Evolutionary conservation across 2,888 invertebrate genomes (phyloP), one percentile per base, ranked within the genome.

Genomic region (Agonopterix arenella): DNA sequence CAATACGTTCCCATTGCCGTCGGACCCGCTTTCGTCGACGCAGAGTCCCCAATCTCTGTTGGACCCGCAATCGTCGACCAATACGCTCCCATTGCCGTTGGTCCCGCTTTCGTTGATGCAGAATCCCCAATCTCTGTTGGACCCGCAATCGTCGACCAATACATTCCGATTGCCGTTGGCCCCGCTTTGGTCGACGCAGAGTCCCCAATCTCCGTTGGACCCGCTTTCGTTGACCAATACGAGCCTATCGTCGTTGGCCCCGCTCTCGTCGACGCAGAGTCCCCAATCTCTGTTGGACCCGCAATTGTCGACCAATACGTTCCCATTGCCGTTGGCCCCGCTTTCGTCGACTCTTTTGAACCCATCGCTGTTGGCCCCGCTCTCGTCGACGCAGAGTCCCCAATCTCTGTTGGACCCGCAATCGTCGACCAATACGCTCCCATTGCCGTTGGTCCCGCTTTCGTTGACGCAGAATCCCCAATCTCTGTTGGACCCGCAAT

Each of bases 291-390:
- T 1, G 46, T 46, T 10, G 46, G 46, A 16, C 46, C 46, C 40
- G 46, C 46, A 3, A 10, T 46, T n/a, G 38, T 46, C 1, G 46
- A 46, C 16, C 28, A 28, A 28, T 13, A 36, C n/a, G 36, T 36
- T 36, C 38, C 40, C 8, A 18, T 13, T 38, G 42, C 13, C 2
- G 47, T 51, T 11, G 51, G 46, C 10, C 37, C 45, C 44, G 51
- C 47, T 41, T 36, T 46, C 38, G 11, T 46, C 2, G 11, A 36
- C 10, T 4, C 11, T 11, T n/a, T n/a, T n/a, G n/a, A n/a, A n/a
- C 45, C 45, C 1, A 36, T 46, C 18, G 0, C 11, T 1, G 46
- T 46, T 38, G 46, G 46, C 4, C 46, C 46, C 37, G 46, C 46
- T 1, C n/a, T 46, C 18, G 18, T 18, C 2, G 11, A 36, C 10